Percentiles rank a stretch among this genome's conserved stretches.
Evolutionary conservation across 1,140 invertebrate genomes (phyloP).

Genomic region (Palaemon carinicauda): DNA sequence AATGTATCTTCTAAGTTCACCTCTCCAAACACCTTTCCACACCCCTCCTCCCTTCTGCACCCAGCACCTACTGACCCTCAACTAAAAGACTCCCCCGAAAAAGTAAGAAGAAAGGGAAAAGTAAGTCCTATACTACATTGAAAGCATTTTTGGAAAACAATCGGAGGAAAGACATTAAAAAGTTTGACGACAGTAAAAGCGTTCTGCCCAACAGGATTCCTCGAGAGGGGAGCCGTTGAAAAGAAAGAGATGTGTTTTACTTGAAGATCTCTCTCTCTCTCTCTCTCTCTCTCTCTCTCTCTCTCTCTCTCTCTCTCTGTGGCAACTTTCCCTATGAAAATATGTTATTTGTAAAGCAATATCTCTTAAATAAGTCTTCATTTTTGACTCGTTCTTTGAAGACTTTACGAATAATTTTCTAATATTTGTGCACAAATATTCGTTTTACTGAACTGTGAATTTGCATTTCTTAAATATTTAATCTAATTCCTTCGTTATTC

Average conservation of each 20-base stretch:
- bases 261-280: background rate
- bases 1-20: background rate
- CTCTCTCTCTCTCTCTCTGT: background rate
- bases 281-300: background rate
- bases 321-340: no score
- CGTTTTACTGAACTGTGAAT: no score
- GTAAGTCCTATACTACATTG: background rate
- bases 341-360: no score
- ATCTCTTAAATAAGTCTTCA: no score
- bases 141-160: slow-evolving; percentile 16
- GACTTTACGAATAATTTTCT: no score
- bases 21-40: background rate
- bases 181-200: slow-evolving; percentile 6
- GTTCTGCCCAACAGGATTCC: background rate
- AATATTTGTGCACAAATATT: no score
- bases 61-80: background rate
- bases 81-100: background rate
- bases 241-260: background rate
- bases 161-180: background rate
- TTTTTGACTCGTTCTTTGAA: no score
- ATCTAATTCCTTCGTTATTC: no score
- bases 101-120: no score
- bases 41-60: background rate
- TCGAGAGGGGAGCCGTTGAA: background rate
- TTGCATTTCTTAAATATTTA: no score